Evolutionary conservation across 1,140 invertebrate species (phyloP).

Genomic region (Liolophura sinensis): DNA sequence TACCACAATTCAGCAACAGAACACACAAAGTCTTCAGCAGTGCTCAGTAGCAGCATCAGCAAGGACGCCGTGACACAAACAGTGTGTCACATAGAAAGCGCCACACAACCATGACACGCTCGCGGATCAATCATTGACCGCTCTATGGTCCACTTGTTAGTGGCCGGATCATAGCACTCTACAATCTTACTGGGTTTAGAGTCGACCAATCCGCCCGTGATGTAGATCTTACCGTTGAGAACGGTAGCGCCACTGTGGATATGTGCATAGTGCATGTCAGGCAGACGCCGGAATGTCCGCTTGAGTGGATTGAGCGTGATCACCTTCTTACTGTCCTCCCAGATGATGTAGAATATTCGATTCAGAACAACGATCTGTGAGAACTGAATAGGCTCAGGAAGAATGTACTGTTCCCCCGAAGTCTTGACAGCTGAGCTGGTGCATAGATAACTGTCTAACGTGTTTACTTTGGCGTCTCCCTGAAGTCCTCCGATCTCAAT

Average conservation of each 20-base stretch:
- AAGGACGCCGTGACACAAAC: neutral
- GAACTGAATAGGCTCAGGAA: slow-evolving; percentile 49
- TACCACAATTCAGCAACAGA: too few relatives aligned
- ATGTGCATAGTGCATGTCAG: slow-evolving; percentile 39
- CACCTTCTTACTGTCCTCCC: slow-evolving; percentile 53
- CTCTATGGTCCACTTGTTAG: slow-evolving; percentile 71
- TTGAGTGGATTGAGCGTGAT: slow-evolving; percentile 53
- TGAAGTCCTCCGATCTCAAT: slow-evolving; percentile 54
- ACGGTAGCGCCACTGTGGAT: slow-evolving; percentile 70
- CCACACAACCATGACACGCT: slow-evolving; percentile 50
- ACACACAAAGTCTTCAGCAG: too few relatives aligned
- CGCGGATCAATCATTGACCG: slow-evolving; percentile 38
- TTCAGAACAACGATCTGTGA: slow-evolving; percentile 52
- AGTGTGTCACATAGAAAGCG: slow-evolving; percentile 38
- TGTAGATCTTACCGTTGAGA: slow-evolving; percentile 78
- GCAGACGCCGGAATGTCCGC: slow-evolving; percentile 48
- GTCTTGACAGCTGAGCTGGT: slow-evolving; percentile 31
- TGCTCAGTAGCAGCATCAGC: too few relatives aligned
- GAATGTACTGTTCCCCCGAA: slow-evolving; percentile 49
- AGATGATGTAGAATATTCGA: slow-evolving; percentile 54
- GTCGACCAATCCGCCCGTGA: slow-evolving; percentile 76
- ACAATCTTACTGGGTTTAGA: slow-evolving; percentile 63
- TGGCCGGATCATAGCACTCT: slow-evolving; percentile 80
- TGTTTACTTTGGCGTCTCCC: slow-evolving; percentile 43
- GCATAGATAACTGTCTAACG: slow-evolving; percentile 51